Percentiles rank a stretch among this genome's conserved stretches.
Conservation (phyloP, 1,140 invertebrate species). For the Hyphantria cunea region DNA sequence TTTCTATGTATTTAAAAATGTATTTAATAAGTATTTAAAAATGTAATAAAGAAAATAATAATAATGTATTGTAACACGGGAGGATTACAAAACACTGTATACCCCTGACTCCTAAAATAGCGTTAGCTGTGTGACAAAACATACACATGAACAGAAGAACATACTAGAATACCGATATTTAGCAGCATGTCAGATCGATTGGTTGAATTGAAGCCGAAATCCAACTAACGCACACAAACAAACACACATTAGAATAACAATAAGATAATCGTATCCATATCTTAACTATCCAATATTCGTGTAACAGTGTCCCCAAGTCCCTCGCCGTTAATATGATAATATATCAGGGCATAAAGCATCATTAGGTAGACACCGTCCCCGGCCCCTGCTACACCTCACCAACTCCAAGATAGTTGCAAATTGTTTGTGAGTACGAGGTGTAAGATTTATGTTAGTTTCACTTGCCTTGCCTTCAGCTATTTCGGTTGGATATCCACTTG, state of each 20-base stretch:
- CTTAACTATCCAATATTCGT: slow-evolving; percentile 8
- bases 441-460: slow-evolving; percentile 9
- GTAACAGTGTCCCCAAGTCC: slow-evolving; percentile 18
- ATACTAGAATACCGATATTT: no score
- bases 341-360: slow-evolving; percentile 42
- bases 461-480: background rate
- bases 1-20: no score
- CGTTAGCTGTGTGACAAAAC: no score
- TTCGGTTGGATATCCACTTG: background rate
- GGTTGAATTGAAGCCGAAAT: background rate
- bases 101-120: no score
- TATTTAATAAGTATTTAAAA: no score
- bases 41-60: no score
- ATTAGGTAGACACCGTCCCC: slow-evolving; percentile 31
- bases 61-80: no score
- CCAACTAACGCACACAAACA: background rate
- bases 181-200: background rate
- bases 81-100: no score
- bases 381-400: no score
- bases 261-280: slow-evolving; percentile 6
- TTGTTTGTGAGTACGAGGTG: slow-evolving; percentile 32
- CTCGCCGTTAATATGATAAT: slow-evolving; percentile 41
- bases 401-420: slow-evolving; percentile 30
- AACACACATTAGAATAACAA: background rate
- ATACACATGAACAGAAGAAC: no score